Conservation (phyloP, 2,888 invertebrate genomes). For the Tachina fera region DNA sequence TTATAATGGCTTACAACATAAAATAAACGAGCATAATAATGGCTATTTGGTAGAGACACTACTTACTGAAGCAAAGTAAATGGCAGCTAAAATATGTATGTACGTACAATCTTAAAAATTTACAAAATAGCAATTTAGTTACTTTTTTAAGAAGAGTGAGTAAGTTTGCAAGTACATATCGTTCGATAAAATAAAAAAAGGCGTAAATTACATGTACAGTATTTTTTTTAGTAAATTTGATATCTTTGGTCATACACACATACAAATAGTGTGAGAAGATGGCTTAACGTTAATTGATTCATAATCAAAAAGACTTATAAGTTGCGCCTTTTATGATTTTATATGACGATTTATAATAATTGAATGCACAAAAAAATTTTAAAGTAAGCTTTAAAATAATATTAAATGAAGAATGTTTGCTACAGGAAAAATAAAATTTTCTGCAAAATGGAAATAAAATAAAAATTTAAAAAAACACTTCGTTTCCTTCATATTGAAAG, state of each 20-base stretch:
- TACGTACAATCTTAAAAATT: slow-evolving; percentile 1
- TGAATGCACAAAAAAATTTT: slow-evolving; percentile 44
- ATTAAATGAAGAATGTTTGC: slow-evolving; percentile 21
- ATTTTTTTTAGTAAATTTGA: too few relatives aligned
- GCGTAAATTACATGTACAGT: too few relatives aligned
- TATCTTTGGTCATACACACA: too few relatives aligned
- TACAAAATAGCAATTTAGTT: slow-evolving; percentile 22
- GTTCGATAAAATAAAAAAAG: too few relatives aligned
- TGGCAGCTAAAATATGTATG: slow-evolving; percentile 9
- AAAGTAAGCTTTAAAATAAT: slow-evolving; percentile 30
- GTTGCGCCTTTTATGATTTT: not conserved
- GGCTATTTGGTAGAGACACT: slow-evolving; percentile 62
- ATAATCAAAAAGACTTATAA: too few relatives aligned
- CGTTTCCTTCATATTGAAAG: too few relatives aligned
- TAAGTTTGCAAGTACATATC: not conserved
- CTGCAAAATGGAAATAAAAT: slow-evolving; percentile 19
- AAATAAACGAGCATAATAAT: slow-evolving; percentile 70
- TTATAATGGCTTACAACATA: slow-evolving; percentile 70
- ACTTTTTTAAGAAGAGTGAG: not conserved
- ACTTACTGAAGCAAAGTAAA: not conserved
- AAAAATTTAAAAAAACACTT: slow-evolving; percentile 2
- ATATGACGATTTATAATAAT: not conserved
- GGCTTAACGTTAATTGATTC: too few relatives aligned
- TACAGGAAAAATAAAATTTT: slow-evolving; percentile 1
- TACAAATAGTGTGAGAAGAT: too few relatives aligned